phyloP scores from a whole-genome alignment of 2,797 vertebrate genomes.

The Champsocephalus gunnari region DNA sequence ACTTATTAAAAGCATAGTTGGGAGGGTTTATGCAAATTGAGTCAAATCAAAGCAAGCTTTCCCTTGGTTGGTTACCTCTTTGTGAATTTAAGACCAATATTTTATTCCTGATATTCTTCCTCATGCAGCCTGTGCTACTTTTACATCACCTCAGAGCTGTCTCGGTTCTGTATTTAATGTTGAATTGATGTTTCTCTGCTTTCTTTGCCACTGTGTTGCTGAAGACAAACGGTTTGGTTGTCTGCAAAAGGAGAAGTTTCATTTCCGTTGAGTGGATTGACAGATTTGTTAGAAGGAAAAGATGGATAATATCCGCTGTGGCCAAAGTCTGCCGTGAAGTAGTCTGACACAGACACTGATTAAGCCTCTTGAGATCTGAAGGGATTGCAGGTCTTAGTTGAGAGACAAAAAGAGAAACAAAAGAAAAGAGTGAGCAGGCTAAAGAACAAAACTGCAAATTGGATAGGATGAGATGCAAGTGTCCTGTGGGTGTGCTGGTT shows the following conservation, averaged over 20 bases:
- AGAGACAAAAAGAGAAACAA: constrained; percentile 67
- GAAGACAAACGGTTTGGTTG: constrained; percentile 69
- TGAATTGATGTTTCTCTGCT: constrained; percentile 59
- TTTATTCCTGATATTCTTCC: constrained; percentile 66
- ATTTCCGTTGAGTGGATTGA: constrained; percentile 84
- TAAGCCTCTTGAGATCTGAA: constrained; percentile 86
- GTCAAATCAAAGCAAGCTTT: constrained; percentile 82
- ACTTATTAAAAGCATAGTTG: constrained; percentile 87
- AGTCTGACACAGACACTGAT: constrained; percentile 86
- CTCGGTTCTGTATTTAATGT: constrained; percentile 53
- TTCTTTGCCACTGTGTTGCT: constrained; percentile 39
- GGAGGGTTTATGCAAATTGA: constrained; percentile 85
- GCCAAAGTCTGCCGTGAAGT: constrained; percentile 81
- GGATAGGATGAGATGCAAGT: constrained; percentile 75
- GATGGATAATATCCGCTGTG: constrained; percentile 84
- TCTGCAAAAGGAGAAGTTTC: constrained; percentile 75
- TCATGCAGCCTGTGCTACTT: constrained; percentile 47
- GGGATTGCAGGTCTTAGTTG: constrained; percentile 83
- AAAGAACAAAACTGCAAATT: constrained; percentile 80
- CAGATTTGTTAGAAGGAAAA: constrained; percentile 83
- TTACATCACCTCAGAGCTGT: constrained; percentile 49
- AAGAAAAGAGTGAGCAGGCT: constrained; percentile 57
- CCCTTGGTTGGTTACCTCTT: constrained; percentile 76
- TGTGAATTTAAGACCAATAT: constrained; percentile 70
- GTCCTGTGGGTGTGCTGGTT: constrained; percentile 71